Conservation (phyloP, 2,888 invertebrate species). For the Calameuta pallipes region DNA sequence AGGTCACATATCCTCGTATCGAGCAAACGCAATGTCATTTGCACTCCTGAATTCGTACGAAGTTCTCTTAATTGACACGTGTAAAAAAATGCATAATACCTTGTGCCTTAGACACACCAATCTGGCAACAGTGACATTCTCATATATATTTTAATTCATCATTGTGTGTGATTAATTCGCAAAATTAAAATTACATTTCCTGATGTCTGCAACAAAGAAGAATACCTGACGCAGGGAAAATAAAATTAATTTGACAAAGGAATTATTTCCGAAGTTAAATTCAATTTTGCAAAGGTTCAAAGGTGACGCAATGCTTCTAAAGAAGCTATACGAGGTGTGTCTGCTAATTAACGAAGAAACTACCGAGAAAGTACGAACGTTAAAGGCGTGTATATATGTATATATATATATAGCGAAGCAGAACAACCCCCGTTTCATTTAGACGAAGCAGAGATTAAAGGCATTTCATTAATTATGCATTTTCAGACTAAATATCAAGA, state of each 20-base stretch:
- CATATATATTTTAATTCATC: not conserved
- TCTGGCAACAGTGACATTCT: not conserved
- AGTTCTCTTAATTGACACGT: not conserved
- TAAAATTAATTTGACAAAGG: not conserved
- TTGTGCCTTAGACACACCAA: not conserved
- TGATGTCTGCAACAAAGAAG: not conserved
- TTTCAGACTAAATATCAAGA: slow-evolving; percentile 25
- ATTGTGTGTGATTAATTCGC: not conserved
- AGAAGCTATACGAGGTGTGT: slow-evolving; percentile 17
- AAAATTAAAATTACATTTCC: not conserved
- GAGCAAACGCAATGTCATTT: not conserved
- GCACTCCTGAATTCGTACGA: not conserved
- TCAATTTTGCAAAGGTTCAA: slow-evolving; percentile 9
- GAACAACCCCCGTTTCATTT: not conserved
- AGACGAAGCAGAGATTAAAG: not conserved
- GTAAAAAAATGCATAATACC: not conserved
- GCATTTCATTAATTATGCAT: slow-evolving; percentile 26
- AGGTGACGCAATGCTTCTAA: slow-evolving; percentile 31
- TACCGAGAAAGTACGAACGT: not conserved
- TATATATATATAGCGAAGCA: not conserved
- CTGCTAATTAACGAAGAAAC: slow-evolving; percentile 32
- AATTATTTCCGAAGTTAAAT: not conserved
- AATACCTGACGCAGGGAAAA: not conserved
- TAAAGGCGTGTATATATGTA: not conserved
- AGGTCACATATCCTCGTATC: not conserved